Conservation (phyloP, 2,113 vertebrate genomes). For the Xyliphius kryptos region DNA sequence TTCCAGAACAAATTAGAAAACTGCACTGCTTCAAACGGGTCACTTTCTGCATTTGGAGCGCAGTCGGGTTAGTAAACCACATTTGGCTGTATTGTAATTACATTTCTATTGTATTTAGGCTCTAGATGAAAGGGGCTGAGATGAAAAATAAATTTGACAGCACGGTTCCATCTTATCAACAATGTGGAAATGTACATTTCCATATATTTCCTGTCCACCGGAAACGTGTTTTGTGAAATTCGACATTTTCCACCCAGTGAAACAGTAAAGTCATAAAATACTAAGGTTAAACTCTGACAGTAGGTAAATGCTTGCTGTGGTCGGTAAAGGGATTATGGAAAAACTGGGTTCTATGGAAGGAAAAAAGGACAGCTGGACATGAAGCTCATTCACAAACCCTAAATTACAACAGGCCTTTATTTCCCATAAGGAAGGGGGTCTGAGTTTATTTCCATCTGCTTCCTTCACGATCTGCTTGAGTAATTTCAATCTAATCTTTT, state of each 20-base stretch:
- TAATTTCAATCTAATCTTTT: slow-evolving; percentile 29
- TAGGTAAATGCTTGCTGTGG: not conserved
- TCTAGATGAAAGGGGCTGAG: not conserved
- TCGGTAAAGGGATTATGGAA: not conserved
- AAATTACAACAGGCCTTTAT: slow-evolving; percentile 26
- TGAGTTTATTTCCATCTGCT: slow-evolving; percentile 22
- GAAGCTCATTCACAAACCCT: slow-evolving; percentile 13
- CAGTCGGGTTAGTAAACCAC: slow-evolving; percentile 31
- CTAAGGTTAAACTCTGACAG: not conserved
- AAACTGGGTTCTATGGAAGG: not conserved
- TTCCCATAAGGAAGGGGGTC: slow-evolving; percentile 16
- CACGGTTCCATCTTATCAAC: not conserved
- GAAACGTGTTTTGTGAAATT: not conserved
- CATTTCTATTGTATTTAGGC: slow-evolving; percentile 1
- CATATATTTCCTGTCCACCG: not conserved
- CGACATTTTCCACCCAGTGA: not conserved
- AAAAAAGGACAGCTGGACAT: slow-evolving; percentile 2
- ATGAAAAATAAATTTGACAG: not conserved
- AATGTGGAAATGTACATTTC: not conserved
- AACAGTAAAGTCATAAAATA: not conserved
- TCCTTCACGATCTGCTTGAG: slow-evolving; percentile 13
- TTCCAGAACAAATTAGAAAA: slow-evolving; percentile 38
- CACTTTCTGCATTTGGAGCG: slow-evolving; percentile 12
- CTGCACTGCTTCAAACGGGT: slow-evolving; percentile 20
- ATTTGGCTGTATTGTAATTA: not conserved